A percentile compares a stretch with the other conserved stretches of the same genome.
Conservation (phyloP, 2,113 vertebrate genomes). For the Toxotes jaculatrix region DNA sequence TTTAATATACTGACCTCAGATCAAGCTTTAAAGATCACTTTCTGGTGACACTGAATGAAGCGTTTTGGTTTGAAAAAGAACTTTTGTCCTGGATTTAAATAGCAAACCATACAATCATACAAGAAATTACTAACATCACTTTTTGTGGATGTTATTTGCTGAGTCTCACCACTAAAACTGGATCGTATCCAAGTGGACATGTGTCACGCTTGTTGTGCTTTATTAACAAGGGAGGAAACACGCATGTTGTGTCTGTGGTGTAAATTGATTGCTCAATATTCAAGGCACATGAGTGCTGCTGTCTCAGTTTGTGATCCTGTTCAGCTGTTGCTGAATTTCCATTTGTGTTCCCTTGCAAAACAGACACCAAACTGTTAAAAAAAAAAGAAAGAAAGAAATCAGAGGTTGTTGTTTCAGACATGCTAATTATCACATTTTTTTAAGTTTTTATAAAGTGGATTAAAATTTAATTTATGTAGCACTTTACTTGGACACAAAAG, state of each 20-base stretch:
- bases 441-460: no score
- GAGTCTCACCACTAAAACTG: neutral
- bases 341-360: neutral
- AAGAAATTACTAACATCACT: neutral
- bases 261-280: conserved; percentile 21
- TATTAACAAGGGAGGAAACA: no score
- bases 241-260: conserved; percentile 13
- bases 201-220: neutral
- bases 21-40: neutral
- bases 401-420: no score
- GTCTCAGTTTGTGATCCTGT: neutral
- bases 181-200: neutral
- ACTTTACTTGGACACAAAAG: neutral
- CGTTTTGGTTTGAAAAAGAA: conserved; percentile 31
- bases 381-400: no score
- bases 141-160: neutral
- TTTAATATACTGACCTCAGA: neutral
- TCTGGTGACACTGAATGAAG: conserved; percentile 22
- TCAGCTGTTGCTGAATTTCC: no score
- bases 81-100: conserved; percentile 26
- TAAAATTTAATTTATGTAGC: neutral
- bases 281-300: neutral
- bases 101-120: conserved; percentile 15
- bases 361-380: no score
- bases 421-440: no score